Evolutionary conservation across 1,140 invertebrate genomes (phyloP).

Genomic region (Maconellicoccus hirsutus): DNA sequence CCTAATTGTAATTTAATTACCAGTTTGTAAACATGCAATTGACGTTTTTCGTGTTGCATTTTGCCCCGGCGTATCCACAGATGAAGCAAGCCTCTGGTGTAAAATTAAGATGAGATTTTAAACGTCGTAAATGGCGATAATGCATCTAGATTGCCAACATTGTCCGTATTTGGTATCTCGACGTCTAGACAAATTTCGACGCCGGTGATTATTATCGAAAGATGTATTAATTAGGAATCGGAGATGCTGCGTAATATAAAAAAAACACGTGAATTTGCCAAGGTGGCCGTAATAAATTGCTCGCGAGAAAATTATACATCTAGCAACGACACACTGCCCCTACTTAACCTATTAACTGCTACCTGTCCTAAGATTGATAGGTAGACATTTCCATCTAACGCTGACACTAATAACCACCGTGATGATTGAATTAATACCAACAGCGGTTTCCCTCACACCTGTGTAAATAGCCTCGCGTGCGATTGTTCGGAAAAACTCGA

Average conservation of each 20-base stretch:
- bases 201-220: no score
- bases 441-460: background rate
- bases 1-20: constrained; percentile 21
- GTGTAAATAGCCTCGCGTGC: background rate
- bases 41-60: background rate
- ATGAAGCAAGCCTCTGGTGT: no score
- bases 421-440: background rate
- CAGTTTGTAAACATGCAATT: background rate
- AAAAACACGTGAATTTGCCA: no score
- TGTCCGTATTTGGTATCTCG: no score
- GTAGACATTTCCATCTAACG: background rate
- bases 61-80: background rate
- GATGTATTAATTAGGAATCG: no score
- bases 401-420: background rate
- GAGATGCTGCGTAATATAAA: no score
- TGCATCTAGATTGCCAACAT: background rate
- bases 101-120: background rate
- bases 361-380: background rate
- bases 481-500: no score
- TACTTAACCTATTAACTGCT: background rate
- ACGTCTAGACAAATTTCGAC: no score
- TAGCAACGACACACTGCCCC: no score
- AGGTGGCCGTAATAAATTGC: no score
- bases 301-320: no score
- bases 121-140: background rate